Evolutionary conservation across 2,113 vertebrate genomes (phyloP).

Genomic region (Rhynchomys soricoides): DNA sequence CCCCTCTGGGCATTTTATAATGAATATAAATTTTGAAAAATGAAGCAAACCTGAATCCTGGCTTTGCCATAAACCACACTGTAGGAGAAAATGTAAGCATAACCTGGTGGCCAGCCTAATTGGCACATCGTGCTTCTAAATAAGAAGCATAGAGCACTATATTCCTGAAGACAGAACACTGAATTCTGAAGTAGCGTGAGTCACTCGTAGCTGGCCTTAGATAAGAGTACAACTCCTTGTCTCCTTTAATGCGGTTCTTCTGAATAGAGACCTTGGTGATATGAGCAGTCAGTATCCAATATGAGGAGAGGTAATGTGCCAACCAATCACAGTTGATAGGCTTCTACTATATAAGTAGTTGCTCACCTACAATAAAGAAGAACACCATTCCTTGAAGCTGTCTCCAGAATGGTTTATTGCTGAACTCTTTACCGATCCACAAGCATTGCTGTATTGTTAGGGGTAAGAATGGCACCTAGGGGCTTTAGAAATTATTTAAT

Average conservation of each 20-base stretch:
- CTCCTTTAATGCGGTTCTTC: background rate
- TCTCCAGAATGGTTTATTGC: background rate
- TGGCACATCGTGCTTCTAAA: background rate
- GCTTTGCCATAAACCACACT: background rate
- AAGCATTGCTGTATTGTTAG: background rate
- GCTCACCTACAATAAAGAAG: background rate
- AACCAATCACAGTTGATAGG: background rate
- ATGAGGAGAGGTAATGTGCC: background rate
- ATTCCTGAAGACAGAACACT: background rate
- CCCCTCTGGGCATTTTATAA: slow-evolving; percentile 1
- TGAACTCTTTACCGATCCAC: background rate
- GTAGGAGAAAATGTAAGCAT: background rate
- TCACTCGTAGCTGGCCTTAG: no score
- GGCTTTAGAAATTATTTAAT: slow-evolving; percentile 9
- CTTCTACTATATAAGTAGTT: background rate
- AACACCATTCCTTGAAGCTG: no score
- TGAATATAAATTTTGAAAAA: slow-evolving; percentile 52
- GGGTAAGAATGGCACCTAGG: background rate
- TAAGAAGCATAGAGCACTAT: background rate
- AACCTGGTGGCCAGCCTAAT: background rate
- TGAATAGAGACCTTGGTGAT: background rate
- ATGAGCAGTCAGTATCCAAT: background rate
- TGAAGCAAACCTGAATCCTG: background rate
- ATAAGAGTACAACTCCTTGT: background rate
- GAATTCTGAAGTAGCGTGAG: background rate